Evolutionary conservation across 2,113 vertebrate genomes (phyloP).

Genomic region (Upupa epops): DNA sequence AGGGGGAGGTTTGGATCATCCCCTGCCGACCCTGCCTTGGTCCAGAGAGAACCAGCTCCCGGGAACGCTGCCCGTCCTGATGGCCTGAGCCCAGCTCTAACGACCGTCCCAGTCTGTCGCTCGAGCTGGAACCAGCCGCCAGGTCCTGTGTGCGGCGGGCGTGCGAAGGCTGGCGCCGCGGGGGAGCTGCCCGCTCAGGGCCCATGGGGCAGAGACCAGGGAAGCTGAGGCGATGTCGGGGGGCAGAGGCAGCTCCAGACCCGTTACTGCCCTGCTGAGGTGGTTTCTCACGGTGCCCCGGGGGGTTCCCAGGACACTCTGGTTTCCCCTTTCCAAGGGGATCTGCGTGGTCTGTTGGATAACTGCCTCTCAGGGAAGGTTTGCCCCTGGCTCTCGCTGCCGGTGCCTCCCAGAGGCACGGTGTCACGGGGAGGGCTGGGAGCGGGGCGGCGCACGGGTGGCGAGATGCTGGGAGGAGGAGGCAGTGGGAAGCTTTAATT

Average conservation of each 20-base stretch:
- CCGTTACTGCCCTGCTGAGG: background rate
- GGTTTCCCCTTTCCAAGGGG: background rate
- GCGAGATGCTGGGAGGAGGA: background rate
- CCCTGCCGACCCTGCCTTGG: background rate
- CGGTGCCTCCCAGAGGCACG: background rate
- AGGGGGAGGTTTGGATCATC: background rate
- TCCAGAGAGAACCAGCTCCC: background rate
- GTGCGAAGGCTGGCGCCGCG: background rate
- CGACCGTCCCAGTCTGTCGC: rapidly evolving
- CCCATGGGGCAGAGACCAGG: background rate
- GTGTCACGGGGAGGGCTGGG: background rate
- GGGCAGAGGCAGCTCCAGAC: background rate
- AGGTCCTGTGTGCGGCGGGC: background rate
- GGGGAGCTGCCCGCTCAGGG: background rate
- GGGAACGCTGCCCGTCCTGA: background rate
- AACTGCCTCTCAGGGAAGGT: background rate
- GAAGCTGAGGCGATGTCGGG: background rate
- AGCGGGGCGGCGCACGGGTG: background rate
- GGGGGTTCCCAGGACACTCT: too few species aligned
- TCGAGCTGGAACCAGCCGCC: background rate
- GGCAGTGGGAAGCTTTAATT: slow-evolving; percentile 26
- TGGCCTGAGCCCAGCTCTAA: background rate
- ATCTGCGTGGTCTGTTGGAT: background rate
- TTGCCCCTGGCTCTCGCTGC: background rate
- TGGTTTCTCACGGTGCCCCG: background rate